Evolutionary conservation across 2,797 vertebrate genomes (phyloP).

Genomic region (Naso thynnoides): DNA sequence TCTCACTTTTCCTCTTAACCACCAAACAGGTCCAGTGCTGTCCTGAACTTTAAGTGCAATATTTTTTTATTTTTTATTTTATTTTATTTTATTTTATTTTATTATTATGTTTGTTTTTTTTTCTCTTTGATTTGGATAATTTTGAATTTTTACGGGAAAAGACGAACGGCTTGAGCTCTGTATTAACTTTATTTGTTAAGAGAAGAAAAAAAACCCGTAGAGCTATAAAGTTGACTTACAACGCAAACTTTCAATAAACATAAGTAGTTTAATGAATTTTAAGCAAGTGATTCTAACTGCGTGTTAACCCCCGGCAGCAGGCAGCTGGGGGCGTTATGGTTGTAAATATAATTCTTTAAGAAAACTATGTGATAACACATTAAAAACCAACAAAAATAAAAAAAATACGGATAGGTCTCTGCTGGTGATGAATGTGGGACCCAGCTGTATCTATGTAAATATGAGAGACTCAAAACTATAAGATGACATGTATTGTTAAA

Average conservation of each 20-base stretch:
- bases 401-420: slow-evolving; percentile 76
- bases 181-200: slow-evolving; percentile 85
- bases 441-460: slow-evolving; percentile 86
- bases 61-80: slow-evolving; percentile 77
- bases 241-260: slow-evolving; percentile 75
- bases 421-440: slow-evolving; percentile 74
- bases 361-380: slow-evolving; percentile 84
- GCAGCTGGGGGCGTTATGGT: slow-evolving; percentile 86
- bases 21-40: slow-evolving; percentile 79
- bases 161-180: slow-evolving; percentile 83
- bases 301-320: slow-evolving; percentile 83
- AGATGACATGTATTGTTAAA: slow-evolving; percentile 81
- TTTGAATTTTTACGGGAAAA: slow-evolving; percentile 73
- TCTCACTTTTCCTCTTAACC: slow-evolving; percentile 79
- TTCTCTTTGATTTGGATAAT: slow-evolving; percentile 71
- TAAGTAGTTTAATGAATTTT: slow-evolving; percentile 79
- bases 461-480: slow-evolving; percentile 85
- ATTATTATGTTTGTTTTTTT: slow-evolving; percentile 76
- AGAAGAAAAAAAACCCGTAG: slow-evolving; percentile 72
- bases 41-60: slow-evolving; percentile 95
- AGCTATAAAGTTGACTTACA: slow-evolving; percentile 84
- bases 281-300: slow-evolving; percentile 84
- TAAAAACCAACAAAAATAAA: slow-evolving; percentile 74
- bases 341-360: slow-evolving; percentile 89
- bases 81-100: slow-evolving; percentile 76